phyloP scores from a whole-genome alignment of 2,797 vertebrate species.

The Merluccius polli region DNA sequence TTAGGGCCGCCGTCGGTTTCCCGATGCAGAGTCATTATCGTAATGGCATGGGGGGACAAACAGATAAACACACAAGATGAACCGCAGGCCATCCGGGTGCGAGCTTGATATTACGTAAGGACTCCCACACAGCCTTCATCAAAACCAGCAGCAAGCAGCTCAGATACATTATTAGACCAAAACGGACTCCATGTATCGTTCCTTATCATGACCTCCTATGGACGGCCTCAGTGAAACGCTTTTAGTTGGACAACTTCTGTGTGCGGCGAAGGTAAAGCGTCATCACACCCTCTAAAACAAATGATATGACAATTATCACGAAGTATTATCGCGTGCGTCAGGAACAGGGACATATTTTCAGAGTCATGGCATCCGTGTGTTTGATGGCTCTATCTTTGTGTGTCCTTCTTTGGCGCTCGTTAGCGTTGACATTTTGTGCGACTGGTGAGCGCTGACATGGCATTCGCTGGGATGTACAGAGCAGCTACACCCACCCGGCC shows the following conservation, averaged over 20 bases:
- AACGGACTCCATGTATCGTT: not conserved
- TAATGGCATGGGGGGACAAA: not conserved
- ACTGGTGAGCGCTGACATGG: too few relatives aligned
- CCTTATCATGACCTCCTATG: not conserved
- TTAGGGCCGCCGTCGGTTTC: not conserved
- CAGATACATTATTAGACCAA: conserved; percentile 1
- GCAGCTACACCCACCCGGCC: too few relatives aligned
- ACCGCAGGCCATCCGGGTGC: not conserved
- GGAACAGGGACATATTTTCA: too few relatives aligned
- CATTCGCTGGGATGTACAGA: too few relatives aligned
- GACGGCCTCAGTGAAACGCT: not conserved
- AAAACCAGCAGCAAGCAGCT: conserved; percentile 3
- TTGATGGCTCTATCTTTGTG: too few relatives aligned
- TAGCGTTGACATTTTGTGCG: too few relatives aligned
- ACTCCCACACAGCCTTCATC: conserved; percentile 36
- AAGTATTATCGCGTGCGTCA: too few relatives aligned
- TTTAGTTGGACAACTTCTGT: not conserved
- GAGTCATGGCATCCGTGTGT: too few relatives aligned
- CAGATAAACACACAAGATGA: conserved; percentile 5
- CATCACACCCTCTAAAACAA: not conserved
- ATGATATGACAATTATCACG: not conserved
- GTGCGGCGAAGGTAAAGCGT: too few relatives aligned
- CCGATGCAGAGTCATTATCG: not conserved
- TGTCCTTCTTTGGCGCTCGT: too few relatives aligned
- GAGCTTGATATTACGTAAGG: conserved; percentile 34